Conservation (phyloP, 2,888 invertebrate genomes). For the Caenorhabditis japonica region DNA sequence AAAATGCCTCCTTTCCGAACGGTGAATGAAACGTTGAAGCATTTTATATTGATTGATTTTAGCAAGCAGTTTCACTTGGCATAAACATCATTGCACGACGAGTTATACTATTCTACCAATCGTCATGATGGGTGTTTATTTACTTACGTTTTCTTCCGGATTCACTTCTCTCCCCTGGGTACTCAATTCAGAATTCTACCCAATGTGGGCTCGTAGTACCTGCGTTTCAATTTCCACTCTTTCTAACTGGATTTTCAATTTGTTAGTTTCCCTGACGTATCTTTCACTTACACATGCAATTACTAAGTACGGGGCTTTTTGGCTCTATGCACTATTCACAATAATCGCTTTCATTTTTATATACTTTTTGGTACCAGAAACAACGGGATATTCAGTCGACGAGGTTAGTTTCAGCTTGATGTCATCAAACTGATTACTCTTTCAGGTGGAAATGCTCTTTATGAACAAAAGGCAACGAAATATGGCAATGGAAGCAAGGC, state of each 20-base stretch:
- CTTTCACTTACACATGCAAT: slow-evolving; percentile 75
- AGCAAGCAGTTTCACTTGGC: slow-evolving; percentile 31
- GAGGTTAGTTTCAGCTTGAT: slow-evolving; percentile 67
- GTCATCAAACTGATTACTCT: neutral
- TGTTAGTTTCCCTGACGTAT: slow-evolving; percentile 80
- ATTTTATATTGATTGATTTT: neutral
- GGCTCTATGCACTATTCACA: slow-evolving; percentile 79
- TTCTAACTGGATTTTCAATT: slow-evolving; percentile 80
- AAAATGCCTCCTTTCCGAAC: slow-evolving; percentile 20
- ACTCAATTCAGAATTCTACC: slow-evolving; percentile 81
- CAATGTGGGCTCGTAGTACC: slow-evolving; percentile 80
- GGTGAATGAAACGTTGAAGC: slow-evolving; percentile 5
- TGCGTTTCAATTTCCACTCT: slow-evolving; percentile 77
- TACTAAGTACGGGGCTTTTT: slow-evolving; percentile 78
- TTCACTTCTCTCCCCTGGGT: slow-evolving; percentile 80
- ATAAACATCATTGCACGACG: slow-evolving; percentile 57
- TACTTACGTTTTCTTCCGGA: slow-evolving; percentile 63
- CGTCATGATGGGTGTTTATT: slow-evolving; percentile 73
- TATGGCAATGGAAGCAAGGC: slow-evolving; percentile 30
- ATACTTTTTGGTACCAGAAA: slow-evolving; percentile 80
- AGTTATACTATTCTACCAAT: slow-evolving; percentile 77
- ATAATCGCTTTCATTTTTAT: slow-evolving; percentile 79
- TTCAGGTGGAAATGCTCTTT: slow-evolving; percentile 52
- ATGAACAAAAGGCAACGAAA: slow-evolving; percentile 48
- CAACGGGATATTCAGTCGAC: slow-evolving; percentile 80